Evolutionary conservation across 2,797 vertebrate species (phyloP), one percentile per base, ranked within the genome.

Genomic region (Menidia menidia): DNA sequence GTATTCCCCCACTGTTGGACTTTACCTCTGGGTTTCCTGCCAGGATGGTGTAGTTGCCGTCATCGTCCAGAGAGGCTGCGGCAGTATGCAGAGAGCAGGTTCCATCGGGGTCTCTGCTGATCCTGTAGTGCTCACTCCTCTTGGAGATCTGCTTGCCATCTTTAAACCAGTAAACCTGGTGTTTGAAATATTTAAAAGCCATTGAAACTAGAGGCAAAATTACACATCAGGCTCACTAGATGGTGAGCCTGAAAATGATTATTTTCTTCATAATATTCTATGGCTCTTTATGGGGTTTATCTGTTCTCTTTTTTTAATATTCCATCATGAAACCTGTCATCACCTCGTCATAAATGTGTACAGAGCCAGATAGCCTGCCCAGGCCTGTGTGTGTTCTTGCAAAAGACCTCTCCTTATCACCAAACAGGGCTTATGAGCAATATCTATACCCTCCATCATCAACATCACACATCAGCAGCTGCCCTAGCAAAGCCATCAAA

Each of bases 121-220:
- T 96, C 89, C 89, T 91, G 92, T 99, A 99, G 91, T 98, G 98
- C 60, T 98, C 97, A 4, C 96, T 98, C 88, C 94, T 94, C 85
- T 97, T 97, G 48, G 97, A 99, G 90, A 99, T 98, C 90, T 99
- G 97, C 86, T 99, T 99, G 15, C 98, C 97, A 42, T 99, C 98
- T 92, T 99, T 99, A 86, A 99, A 99, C 98, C 98, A 99, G 88
- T 99, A 99, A 59, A 99, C 95, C 98, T 99, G 52, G 19, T 47
- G 39, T 12, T 18, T 1, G 61, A 32, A 48, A 52, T 15, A 44
- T 10, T 3, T 12, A 44, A n/a, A 19, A 53, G 25, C 8, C 50
- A 52, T 51, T 51, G 12, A 51, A 51, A 50, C 18, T 50, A 51
- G 13, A 47, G 41, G 18, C 30, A 33, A 65, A 52, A 52, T 45